Conservation (phyloP, 2,113 vertebrate species). For the Triplophysa rosa region DNA sequence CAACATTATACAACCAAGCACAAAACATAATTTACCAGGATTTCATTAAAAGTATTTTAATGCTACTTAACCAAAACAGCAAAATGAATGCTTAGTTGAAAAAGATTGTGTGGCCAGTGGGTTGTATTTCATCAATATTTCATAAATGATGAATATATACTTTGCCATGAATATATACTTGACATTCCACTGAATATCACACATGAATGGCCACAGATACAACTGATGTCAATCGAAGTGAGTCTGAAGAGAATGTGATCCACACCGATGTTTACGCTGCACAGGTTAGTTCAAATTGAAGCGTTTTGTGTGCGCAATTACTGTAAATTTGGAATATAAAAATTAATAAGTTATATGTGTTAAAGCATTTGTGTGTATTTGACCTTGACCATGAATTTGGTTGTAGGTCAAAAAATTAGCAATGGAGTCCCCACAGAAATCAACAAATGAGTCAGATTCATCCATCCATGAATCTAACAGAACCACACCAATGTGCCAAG, state of each 20-base stretch:
- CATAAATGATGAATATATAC: too few relatives aligned
- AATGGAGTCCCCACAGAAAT: slow-evolving; percentile 19
- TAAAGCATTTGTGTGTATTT: neutral
- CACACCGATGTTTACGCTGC: neutral
- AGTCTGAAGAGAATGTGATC: neutral
- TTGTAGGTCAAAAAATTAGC: slow-evolving; percentile 29
- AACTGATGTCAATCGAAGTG: neutral
- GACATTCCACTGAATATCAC: neutral
- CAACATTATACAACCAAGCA: neutral
- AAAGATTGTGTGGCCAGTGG: neutral
- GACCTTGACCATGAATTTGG: neutral
- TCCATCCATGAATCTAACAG: neutral
- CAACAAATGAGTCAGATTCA: neutral
- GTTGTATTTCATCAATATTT: neutral
- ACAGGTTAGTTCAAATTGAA: slow-evolving; percentile 1
- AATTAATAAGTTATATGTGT: neutral
- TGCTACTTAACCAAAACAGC: too few relatives aligned
- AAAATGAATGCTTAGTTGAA: neutral
- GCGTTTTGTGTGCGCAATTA: neutral
- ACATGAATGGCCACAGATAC: neutral
- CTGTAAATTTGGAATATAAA: neutral
- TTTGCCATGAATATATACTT: too few relatives aligned
- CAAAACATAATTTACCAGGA: neutral
- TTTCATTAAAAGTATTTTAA: too few relatives aligned
- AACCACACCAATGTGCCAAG: neutral